Evolutionary conservation across 2,113 vertebrate species (phyloP), one percentile per base, ranked within the genome.

Genomic region (Phrynosoma blainvillii): DNA sequence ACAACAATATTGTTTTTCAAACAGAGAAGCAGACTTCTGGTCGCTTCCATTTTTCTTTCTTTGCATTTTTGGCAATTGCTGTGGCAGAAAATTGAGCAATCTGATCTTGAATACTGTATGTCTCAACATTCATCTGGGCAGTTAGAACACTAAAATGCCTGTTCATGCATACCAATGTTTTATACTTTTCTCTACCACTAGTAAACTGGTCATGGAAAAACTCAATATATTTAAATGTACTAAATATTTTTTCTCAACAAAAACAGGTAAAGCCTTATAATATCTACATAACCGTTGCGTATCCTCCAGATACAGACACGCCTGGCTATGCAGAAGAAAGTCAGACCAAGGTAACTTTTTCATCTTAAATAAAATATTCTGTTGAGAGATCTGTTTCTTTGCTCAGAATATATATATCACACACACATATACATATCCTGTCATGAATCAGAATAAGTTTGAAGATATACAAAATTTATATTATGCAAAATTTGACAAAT

Each of bases 271-370:
- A 99, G 96, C 98, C 99, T 0, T 99, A 99, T 84, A 99, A 99
- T n/a, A 96, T 99, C 94, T 99, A 99, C 1, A 12, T 99, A 88
- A 99, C 98, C 0, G 95, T 99, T 89, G 98, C 98, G 30, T 99
- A 98, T 93, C 99, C 99, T 7, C 99, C 99, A 10, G 99, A 99
- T 95, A 99, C 99, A 0, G 99, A 99, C 92, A 99, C 99, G 14
- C 99, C 99, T 84, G 98, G 98, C 40, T 94, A 98, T 89, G 97
- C 97, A 25, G 97, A 98, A 88, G 99, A 99, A 95, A 99, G 97
- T 91, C 98, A 98, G 94, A 97, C 94, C 12, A 99, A 99, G 98
- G 99, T 99, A 91, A 96, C 73, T 13, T 25, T 18, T 62, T 87
- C 82, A 30, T 27, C 78, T 32, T 47, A 13, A 47, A 14, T 87